A percentile compares a stretch with the other conserved stretches of the same genome.
These are phyloP conservation scores for Philonicus albiceps DNA, from an alignment of 2,888 invertebrate species.

Conservation along the genomic window DNA sequence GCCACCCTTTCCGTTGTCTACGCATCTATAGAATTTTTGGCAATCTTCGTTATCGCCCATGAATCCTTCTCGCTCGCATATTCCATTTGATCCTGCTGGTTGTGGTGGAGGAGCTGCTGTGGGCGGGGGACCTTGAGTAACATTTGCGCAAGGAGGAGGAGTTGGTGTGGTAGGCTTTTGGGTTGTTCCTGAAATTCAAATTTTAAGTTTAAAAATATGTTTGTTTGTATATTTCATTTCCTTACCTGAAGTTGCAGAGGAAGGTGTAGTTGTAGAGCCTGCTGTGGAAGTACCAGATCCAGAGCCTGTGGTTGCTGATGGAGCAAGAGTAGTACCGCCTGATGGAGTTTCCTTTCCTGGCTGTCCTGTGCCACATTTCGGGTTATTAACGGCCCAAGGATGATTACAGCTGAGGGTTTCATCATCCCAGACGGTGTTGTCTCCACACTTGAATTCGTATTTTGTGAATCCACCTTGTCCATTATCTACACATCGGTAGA, in stretches of 20 bases:
- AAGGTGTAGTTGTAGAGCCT: not conserved
- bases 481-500: conserved; percentile 73
- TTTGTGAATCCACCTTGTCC: conserved; percentile 68
- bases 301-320: not conserved
- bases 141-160: conserved; percentile 4
- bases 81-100: conserved; percentile 55
- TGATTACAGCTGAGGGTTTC: conserved; percentile 60
- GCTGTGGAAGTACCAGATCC: not conserved
- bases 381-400: conserved; percentile 56
- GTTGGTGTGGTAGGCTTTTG: not conserved
- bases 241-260: not conserved
- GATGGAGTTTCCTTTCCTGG: not conserved
- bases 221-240: not conserved
- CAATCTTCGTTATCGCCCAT: conserved; percentile 61
- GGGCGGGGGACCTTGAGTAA: not conserved
- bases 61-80: conserved; percentile 57
- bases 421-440: conserved; percentile 72
- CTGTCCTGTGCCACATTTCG: conserved; percentile 51
- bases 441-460: conserved; percentile 72
- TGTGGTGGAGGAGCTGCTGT: conserved; percentile 52
- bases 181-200: not conserved
- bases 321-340: not conserved
- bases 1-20: conserved; percentile 58
- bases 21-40: conserved; percentile 66
- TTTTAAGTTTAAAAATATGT: not conserved